phyloP scores from a whole-genome alignment of 2,888 invertebrate genomes.

The Caenorhabditis parvicauda region DNA sequence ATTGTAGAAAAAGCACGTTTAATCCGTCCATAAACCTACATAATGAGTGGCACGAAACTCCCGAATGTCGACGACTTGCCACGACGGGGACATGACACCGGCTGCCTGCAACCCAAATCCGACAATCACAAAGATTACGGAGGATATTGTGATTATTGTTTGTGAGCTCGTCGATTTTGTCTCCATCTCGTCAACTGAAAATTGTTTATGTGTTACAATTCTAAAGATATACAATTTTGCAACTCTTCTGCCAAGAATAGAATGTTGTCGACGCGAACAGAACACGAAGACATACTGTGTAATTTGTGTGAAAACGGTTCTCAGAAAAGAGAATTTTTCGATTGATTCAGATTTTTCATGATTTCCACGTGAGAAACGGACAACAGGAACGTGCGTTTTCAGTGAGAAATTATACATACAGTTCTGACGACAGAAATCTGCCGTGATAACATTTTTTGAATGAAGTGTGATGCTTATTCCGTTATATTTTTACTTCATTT shows the following conservation, averaged over 20 bases:
- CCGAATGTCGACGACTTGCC: slow-evolving; percentile 61
- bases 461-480: too few relatives aligned
- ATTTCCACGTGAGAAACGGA: too few relatives aligned
- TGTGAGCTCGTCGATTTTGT: slow-evolving; percentile 16
- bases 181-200: slow-evolving; percentile 26
- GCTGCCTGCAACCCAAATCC: slow-evolving; percentile 52
- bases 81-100: slow-evolving; percentile 57
- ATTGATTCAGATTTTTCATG: too few relatives aligned
- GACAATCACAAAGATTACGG: slow-evolving; percentile 47
- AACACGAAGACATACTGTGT: not conserved
- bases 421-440: too few relatives aligned
- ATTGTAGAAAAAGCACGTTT: too few relatives aligned
- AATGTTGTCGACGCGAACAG: not conserved
- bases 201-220: not conserved
- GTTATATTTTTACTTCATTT: too few relatives aligned
- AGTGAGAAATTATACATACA: too few relatives aligned
- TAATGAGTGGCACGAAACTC: slow-evolving; percentile 60
- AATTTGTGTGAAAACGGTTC: not conserved
- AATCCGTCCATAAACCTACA: slow-evolving; percentile 29
- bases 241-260: not conserved
- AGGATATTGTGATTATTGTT: slow-evolving; percentile 30
- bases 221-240: not conserved
- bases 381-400: too few relatives aligned
- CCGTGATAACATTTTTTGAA: too few relatives aligned
- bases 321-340: too few relatives aligned